These are phyloP conservation scores for Hydrocynus forskahlii DNA, from an alignment of 2,797 vertebrate genomes.

Conservation along the genomic window DNA sequence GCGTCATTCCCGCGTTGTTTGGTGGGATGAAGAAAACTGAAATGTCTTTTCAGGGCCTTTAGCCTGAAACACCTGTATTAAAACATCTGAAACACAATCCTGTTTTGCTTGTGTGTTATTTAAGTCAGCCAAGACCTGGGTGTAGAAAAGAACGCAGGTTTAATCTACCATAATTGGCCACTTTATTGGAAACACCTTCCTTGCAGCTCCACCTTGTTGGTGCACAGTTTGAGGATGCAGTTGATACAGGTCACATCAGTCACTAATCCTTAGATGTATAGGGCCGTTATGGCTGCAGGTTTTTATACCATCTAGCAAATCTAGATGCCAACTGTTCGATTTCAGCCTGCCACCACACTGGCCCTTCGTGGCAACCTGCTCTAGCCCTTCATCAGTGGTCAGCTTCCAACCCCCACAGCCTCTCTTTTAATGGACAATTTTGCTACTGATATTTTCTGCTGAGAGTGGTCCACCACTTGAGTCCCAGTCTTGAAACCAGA, in stretches of 20 bases:
- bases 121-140: background rate
- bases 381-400: background rate
- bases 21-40: background rate
- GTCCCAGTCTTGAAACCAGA: no score
- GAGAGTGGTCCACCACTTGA: no score
- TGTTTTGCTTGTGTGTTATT: background rate
- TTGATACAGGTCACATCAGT: no score
- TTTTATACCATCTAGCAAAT: no score
- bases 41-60: background rate
- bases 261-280: no score
- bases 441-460: no score
- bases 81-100: background rate
- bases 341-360: no score
- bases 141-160: background rate
- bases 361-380: background rate
- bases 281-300: no score
- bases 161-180: background rate
- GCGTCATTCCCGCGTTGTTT: background rate
- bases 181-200: background rate
- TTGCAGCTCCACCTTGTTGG: background rate
- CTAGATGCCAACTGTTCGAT: no score
- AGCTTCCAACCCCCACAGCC: no score
- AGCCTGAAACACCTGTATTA: no score
- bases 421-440: no score
- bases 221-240: background rate